Conservation (phyloP, 2,797 vertebrate species). For the Ctenosaura bakeri region DNA sequence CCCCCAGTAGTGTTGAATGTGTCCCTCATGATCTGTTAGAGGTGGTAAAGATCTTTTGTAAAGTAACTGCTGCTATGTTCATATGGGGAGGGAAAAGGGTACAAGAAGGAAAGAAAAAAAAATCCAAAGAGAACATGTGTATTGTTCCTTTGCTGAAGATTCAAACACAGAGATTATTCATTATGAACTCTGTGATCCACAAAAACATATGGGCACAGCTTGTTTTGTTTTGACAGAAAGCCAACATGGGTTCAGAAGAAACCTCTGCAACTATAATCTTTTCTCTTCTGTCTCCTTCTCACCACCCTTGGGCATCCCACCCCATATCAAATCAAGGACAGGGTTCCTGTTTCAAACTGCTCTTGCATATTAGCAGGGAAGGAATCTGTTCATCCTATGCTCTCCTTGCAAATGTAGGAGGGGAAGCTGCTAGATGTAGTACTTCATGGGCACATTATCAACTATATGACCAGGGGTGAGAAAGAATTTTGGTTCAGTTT, state of each 20-base stretch:
- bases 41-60: conserved; percentile 9
- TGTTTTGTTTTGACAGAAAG: neutral
- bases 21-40: neutral
- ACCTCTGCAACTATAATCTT: neutral
- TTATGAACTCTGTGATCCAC: neutral
- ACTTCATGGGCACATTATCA: neutral
- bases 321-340: neutral
- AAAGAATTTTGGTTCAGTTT: no score
- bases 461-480: no score
- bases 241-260: neutral
- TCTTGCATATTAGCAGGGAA: neutral
- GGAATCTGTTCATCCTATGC: neutral
- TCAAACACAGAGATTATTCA: neutral
- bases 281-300: neutral
- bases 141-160: conserved; percentile 12
- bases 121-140: conserved; percentile 1
- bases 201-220: neutral
- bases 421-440: neutral
- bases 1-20: neutral
- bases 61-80: conserved; percentile 12
- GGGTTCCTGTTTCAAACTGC: neutral
- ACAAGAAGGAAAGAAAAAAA: neutral
- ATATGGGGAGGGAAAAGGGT: neutral
- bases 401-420: no score
- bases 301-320: neutral